Evolutionary conservation across 2,113 vertebrate genomes (phyloP).

Genomic region (Burhinus oedicnemus): DNA sequence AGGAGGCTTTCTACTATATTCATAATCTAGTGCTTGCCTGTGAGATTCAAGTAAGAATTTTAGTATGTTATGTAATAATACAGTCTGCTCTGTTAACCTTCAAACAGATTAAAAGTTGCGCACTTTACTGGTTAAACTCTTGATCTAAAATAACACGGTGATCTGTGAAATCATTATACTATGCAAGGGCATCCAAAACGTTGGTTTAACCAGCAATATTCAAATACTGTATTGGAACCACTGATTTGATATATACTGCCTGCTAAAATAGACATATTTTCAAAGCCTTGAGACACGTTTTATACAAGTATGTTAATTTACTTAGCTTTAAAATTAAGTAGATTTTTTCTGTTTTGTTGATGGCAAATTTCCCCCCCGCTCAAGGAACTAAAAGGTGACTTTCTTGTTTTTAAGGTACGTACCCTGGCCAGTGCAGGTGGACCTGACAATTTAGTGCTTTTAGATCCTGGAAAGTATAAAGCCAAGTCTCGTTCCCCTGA

Average conservation of each 20-base stretch:
- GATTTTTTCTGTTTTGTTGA: not conserved
- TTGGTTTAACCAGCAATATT: not conserved
- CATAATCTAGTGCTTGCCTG: slow-evolving; percentile 95
- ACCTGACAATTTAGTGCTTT: slow-evolving; percentile 93
- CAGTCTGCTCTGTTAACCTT: not conserved
- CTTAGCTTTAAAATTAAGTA: not conserved
- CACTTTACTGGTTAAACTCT: not conserved
- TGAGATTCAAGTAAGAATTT: slow-evolving; percentile 94
- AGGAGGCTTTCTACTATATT: slow-evolving; percentile 97
- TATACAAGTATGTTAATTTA: not conserved
- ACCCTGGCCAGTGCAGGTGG: slow-evolving; percentile 96
- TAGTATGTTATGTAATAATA: not conserved
- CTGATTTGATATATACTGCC: not conserved
- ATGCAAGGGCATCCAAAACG: not conserved
- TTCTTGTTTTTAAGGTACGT: slow-evolving; percentile 83
- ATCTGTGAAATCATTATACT: not conserved
- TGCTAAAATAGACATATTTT: not conserved
- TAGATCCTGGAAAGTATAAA: slow-evolving; percentile 95
- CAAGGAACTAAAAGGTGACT: not conserved
- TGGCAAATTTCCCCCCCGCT: not conserved
- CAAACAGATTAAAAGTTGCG: not conserved
- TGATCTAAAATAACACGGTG: not conserved
- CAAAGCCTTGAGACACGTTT: not conserved
- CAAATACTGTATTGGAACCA: not conserved
- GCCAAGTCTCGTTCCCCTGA: slow-evolving; percentile 85